Evolutionary conservation across 2,113 vertebrate species (phyloP).

Genomic region (Nyctibius bracteatus): DNA sequence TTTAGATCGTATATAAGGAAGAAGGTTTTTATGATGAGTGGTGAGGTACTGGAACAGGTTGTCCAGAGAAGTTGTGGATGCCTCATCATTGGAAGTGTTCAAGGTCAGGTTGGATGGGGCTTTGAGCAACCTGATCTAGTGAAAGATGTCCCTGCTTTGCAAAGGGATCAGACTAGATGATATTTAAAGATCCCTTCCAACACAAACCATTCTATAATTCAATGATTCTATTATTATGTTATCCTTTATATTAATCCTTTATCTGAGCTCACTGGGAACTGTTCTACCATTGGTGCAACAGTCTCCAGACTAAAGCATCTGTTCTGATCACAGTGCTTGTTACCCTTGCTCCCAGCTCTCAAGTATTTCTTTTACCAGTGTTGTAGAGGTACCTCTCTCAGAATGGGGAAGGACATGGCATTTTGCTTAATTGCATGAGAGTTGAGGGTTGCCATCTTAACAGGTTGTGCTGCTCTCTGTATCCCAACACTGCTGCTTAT

Average conservation of each 20-base stretch:
- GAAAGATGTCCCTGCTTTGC: not conserved
- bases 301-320: not conserved
- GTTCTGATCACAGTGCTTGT: not conserved
- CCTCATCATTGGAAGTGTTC: not conserved
- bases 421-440: not conserved
- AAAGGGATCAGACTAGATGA: not conserved
- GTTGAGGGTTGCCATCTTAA: not conserved
- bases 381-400: not conserved
- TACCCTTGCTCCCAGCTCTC: not conserved
- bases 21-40: no score
- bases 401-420: not conserved
- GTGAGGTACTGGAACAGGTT: no score
- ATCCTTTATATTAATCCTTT: not conserved
- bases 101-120: not conserved
- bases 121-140: not conserved
- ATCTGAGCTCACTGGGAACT: not conserved
- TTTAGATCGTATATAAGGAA: no score
- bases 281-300: not conserved
- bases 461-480: not conserved
- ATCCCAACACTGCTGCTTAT: not conserved
- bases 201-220: no score
- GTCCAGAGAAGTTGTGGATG: no score
- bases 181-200: not conserved
- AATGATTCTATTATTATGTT: no score
- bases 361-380: not conserved